A percentile compares a stretch with the other conserved stretches of the same genome.
These are phyloP conservation scores for Drosophila mayri DNA, from an alignment of 1,140 invertebrate genomes.

Conservation along the genomic window DNA sequence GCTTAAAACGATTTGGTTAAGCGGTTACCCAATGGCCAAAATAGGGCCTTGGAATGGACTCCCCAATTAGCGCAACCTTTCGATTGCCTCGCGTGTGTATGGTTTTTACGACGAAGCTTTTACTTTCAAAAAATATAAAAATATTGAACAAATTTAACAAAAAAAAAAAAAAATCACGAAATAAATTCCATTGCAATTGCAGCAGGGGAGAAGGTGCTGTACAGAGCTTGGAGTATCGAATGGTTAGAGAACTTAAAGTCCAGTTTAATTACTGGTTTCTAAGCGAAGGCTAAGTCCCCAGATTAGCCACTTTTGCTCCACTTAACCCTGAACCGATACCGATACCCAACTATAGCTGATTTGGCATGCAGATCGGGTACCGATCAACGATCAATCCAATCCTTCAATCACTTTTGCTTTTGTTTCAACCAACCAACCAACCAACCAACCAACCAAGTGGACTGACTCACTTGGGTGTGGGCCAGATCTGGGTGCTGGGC, in stretches of 20 bases:
- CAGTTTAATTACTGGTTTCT: constrained; percentile 55
- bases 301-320: constrained; percentile 55
- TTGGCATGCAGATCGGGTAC: constrained; percentile 65
- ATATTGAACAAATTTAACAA: constrained; percentile 36
- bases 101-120: constrained; percentile 50
- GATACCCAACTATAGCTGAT: constrained; percentile 34
- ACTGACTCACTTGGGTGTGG: constrained; percentile 43
- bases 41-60: constrained; percentile 22
- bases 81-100: constrained; percentile 44
- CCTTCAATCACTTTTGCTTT: constrained; percentile 62
- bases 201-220: background rate
- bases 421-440: constrained; percentile 24
- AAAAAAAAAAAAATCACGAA: background rate
- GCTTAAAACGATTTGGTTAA: background rate
- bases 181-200: constrained; percentile 15
- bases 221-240: background rate
- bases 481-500: constrained; percentile 19
- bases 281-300: constrained; percentile 54
- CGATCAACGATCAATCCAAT: constrained; percentile 16
- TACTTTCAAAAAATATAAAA: constrained; percentile 70
- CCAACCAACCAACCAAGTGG: background rate
- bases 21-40: constrained; percentile 14
- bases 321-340: constrained; percentile 51
- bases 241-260: constrained; percentile 3
- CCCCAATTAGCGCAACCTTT: constrained; percentile 65